A percentile compares a stretch with the other conserved stretches of the same genome.
These are phyloP conservation scores for Poecilia latipinna DNA, from an alignment of 2,113 vertebrate species.

Conservation along the genomic window DNA sequence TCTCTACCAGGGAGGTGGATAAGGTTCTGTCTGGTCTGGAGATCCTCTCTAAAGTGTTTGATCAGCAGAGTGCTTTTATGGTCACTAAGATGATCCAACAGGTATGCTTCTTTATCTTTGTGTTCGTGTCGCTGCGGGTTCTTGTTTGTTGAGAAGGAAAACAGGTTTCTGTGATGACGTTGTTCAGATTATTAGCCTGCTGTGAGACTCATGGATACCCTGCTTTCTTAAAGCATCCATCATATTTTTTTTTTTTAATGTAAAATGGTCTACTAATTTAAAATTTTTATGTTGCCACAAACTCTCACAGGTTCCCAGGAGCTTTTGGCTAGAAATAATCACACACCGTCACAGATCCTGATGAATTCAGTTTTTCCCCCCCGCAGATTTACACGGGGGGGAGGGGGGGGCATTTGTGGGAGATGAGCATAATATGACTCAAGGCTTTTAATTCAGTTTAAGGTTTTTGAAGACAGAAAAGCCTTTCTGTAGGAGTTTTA, in stretches of 20 bases:
- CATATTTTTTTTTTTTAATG: not conserved
- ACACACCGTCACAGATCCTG: not conserved
- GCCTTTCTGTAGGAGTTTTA: not conserved
- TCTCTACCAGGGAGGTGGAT: constrained; percentile 88
- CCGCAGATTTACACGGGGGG: too few species aligned
- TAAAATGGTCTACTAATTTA: not conserved
- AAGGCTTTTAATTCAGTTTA: not conserved
- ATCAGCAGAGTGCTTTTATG: constrained; percentile 94
- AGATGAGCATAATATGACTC: too few species aligned
- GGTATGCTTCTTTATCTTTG: constrained; percentile 71
- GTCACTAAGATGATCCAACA: constrained; percentile 93
- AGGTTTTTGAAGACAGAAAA: not conserved
- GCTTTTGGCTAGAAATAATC: not conserved
- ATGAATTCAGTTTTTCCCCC: not conserved
- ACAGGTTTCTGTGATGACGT: not conserved
- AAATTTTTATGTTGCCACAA: not conserved
- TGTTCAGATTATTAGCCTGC: not conserved
- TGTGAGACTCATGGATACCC: not conserved
- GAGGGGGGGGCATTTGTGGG: not conserved
- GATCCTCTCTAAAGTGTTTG: constrained; percentile 95
- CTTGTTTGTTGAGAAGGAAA: not conserved
- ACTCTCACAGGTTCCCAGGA: not conserved
- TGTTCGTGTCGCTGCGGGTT: not conserved
- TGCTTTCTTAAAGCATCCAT: not conserved
- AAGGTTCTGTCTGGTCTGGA: constrained; percentile 93